Base-by-base conservation (phyloP, 2,797 vertebrate genomes). In the Urophycis tenuis region DNA sequence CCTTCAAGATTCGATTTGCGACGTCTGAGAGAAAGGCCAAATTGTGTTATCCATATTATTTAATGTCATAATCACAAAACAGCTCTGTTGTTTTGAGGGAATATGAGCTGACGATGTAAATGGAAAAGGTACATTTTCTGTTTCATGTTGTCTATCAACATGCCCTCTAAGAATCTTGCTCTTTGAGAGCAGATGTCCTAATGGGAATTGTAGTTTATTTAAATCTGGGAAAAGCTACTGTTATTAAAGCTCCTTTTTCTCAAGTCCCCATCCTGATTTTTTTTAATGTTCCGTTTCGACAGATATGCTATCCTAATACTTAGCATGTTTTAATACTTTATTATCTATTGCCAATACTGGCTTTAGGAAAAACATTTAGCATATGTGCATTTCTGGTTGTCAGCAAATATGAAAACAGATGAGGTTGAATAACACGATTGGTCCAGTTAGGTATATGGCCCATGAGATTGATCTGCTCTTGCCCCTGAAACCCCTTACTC, bases 341-440 rank as follows among this genome's bases (percentile, higher is more conserved):
- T 39, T 39, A n/a, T n/a, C n/a, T n/a, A n/a, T n/a, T n/a, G 9
- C 53, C 53, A 67, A 67, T 67, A 29, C n/a, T n/a, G 25, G 25
- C 60, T 29, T 29, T 67, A 67, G 60, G 29, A 67, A 67, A 29
- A 12, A 25, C 6, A 15, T 53, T 29, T 12, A 29, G 25, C 60
- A 53, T 53, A 53, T 53, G 45, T 53, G 41, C 41, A 60, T 60
- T 60, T 60, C 7, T 60, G 49, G 49, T 29, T 12, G 60, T 64
- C 60, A 60, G 49, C 49, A 64, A 64, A 64, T 67, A 29, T 67
- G 60, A 67, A 29, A 67, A 67, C 60, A 67, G 60, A 9, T 67
- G 29, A 67, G 22, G 25, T 1, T 67, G 12, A 67, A 29, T n/a
- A 29, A 67, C 60, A 29, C 15, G 53, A 67, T 67, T 29, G 60